Conservation (phyloP, 2,113 vertebrate species). For the Pogona vitticeps region DNA sequence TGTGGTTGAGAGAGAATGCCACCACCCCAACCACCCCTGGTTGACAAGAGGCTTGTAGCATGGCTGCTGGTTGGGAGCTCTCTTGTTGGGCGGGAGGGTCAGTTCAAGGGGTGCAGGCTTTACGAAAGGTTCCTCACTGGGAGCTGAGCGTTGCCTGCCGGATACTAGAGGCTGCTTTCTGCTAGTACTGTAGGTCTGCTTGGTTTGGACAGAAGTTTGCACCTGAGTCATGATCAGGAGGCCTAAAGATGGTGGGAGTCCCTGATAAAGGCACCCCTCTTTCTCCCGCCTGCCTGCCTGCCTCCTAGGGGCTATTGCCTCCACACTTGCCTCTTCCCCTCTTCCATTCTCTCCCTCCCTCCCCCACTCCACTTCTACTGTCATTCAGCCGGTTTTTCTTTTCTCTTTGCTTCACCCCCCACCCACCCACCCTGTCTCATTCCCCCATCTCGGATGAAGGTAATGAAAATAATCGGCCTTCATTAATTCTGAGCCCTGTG, state of each 20-base stretch:
- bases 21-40: too few relatives aligned
- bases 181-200: too few relatives aligned
- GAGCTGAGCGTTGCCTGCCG: too few relatives aligned
- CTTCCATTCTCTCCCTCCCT: not conserved
- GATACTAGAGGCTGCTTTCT: too few relatives aligned
- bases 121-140: too few relatives aligned
- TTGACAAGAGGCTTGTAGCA: too few relatives aligned
- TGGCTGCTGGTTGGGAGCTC: not conserved
- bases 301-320: not conserved
- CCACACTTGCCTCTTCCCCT: not conserved
- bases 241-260: not conserved
- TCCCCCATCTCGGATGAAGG: conserved; percentile 88
- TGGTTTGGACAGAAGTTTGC: not conserved
- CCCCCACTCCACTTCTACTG: conserved; percentile 30
- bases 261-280: not conserved
- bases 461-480: conserved; percentile 98
- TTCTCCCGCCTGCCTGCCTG: not conserved
- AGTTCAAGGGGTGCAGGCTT: too few relatives aligned
- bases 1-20: too few relatives aligned
- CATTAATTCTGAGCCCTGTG: conserved; percentile 95
- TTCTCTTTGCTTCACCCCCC: conserved; percentile 60
- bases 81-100: not conserved
- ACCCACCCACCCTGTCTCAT: conserved; percentile 79
- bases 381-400: conserved; percentile 40
- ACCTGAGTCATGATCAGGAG: too few relatives aligned